Conservation (phyloP, 2,113 vertebrate species). For the Spea bombifrons region DNA sequence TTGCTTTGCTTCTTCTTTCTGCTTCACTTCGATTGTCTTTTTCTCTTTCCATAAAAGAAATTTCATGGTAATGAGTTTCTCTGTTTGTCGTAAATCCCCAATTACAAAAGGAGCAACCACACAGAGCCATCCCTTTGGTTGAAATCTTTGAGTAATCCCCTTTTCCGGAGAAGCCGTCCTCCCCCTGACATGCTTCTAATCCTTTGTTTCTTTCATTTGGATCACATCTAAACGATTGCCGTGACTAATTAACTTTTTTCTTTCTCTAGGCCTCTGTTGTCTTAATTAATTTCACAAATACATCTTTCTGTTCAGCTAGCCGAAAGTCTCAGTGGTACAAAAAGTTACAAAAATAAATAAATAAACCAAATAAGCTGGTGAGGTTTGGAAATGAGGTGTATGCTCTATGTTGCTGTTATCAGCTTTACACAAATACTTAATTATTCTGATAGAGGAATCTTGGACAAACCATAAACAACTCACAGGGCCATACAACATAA, state of each 20-base stretch:
- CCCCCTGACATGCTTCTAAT: constrained; percentile 64
- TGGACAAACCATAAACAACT: constrained; percentile 41
- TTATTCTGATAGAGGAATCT: constrained; percentile 47
- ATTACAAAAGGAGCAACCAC: constrained; percentile 65
- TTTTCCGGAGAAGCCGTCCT: constrained; percentile 64
- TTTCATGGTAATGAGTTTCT: constrained; percentile 65
- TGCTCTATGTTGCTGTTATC: constrained; percentile 46
- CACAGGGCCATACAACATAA: constrained; percentile 29
- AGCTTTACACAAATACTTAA: constrained; percentile 42
- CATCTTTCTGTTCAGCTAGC: constrained; percentile 55
- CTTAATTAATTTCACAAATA: constrained; percentile 69
- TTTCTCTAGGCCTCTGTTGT: constrained; percentile 66
- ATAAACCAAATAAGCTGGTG: constrained; percentile 36
- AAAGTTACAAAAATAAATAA: constrained; percentile 45
- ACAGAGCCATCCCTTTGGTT: constrained; percentile 65
- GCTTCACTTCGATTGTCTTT: constrained; percentile 59
- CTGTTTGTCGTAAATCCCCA: constrained; percentile 67
- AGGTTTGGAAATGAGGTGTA: constrained; percentile 26
- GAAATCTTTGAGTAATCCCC: constrained; percentile 66
- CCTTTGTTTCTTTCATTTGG: constrained; percentile 68
- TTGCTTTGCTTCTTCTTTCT: constrained; percentile 54
- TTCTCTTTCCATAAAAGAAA: constrained; percentile 59
- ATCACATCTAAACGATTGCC: constrained; percentile 71
- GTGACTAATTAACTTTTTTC: constrained; percentile 68
- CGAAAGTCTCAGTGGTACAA: constrained; percentile 51